Conservation (phyloP, 2,113 vertebrate species). For the Chascanopsetta lugubris region DNA sequence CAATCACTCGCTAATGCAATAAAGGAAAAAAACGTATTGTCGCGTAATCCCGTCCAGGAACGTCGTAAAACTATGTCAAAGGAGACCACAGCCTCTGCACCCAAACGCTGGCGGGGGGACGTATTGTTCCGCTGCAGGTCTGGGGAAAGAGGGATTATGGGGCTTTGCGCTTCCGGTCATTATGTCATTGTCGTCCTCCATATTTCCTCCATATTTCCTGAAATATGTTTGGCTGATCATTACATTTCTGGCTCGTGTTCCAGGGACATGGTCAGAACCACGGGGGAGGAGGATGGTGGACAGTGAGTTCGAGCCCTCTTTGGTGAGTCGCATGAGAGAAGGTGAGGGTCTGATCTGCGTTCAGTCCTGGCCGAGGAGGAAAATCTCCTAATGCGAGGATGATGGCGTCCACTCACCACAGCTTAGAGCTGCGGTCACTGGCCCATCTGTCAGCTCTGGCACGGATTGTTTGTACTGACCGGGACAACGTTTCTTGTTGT, state of each 20-base stretch:
- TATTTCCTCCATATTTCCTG: not conserved
- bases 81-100: not conserved
- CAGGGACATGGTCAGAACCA: not conserved
- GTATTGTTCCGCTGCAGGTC: constrained; percentile 3
- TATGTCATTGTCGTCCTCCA: too few species aligned
- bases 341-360: constrained; percentile 18
- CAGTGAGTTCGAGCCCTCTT: constrained; percentile 8
- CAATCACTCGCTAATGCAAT: constrained; percentile 29
- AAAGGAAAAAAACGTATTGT: constrained; percentile 18
- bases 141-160: constrained; percentile 15
- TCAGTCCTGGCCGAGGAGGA: constrained; percentile 51
- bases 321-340: constrained; percentile 23
- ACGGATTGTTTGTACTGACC: constrained; percentile 17
- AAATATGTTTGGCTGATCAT: constrained; percentile 3
- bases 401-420: constrained; percentile 63
- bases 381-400: constrained; percentile 71
- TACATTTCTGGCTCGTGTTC: not conserved
- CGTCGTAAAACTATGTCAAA: not conserved
- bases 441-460: constrained; percentile 63
- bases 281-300: not conserved
- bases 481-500: constrained; percentile 5
- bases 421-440: constrained; percentile 60
- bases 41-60: not conserved
- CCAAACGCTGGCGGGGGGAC: not conserved
- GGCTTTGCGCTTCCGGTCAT: constrained; percentile 20